phyloP scores from a whole-genome alignment of 2,888 invertebrate species.

The Corythucha ciliata region DNA sequence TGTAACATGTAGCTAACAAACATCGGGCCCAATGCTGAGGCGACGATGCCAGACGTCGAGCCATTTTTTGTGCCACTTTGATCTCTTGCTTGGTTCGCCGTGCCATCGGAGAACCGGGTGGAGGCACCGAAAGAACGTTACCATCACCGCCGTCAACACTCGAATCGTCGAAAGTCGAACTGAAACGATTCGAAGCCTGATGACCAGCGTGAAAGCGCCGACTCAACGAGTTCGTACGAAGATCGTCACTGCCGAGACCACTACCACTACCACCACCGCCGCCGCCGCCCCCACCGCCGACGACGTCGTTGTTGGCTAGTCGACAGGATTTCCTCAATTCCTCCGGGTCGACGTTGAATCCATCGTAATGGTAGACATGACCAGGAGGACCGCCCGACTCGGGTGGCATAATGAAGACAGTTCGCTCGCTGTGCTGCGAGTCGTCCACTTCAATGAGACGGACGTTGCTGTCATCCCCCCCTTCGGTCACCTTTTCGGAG shows the following conservation, averaged over 20 bases:
- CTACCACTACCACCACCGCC: no score
- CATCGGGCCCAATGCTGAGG: slow-evolving; percentile 92
- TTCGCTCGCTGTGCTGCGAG: slow-evolving; percentile 73
- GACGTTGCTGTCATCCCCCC: slow-evolving; percentile 50
- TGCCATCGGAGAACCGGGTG: slow-evolving; percentile 82
- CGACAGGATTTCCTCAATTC: no score
- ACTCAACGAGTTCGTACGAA: no score
- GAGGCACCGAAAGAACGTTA: slow-evolving; percentile 27
- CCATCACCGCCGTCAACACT: no score
- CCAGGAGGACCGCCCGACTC: slow-evolving; percentile 51
- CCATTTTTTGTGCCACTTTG: slow-evolving; percentile 76
- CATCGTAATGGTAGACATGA: slow-evolving; percentile 14
- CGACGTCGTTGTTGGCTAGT: no score
- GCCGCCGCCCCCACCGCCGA: no score
- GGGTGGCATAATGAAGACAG: slow-evolving; percentile 90
- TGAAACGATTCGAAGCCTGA: no score
- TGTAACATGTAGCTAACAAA: slow-evolving; percentile 76
- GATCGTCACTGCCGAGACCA: no score
- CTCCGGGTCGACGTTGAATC: no score
- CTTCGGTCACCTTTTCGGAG: slow-evolving; percentile 60
- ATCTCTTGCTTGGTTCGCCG: slow-evolving; percentile 92
- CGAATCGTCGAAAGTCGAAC: no score
- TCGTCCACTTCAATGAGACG: slow-evolving; percentile 71
- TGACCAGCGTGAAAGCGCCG: no score
- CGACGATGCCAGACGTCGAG: slow-evolving; percentile 50